Evolutionary conservation across 2,888 invertebrate species (phyloP).

Genomic region (Salpingus planirostris): DNA sequence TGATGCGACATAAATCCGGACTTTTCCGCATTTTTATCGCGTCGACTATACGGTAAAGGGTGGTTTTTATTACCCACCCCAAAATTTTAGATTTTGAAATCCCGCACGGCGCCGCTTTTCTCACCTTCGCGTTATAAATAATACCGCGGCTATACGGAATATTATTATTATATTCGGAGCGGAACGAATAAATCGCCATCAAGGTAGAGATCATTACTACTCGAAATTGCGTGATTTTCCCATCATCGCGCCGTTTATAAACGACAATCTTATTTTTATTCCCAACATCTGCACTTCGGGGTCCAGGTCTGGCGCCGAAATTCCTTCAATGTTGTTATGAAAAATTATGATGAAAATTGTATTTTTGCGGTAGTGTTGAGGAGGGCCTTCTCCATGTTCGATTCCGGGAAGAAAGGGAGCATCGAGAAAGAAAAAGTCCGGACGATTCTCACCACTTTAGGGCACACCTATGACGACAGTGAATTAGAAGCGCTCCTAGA

Average conservation of each 20-base stretch:
- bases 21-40: too few species aligned
- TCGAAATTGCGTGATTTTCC: slow-evolving; percentile 7
- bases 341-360: neutral
- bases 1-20: too few species aligned
- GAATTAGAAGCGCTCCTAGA: slow-evolving; percentile 70
- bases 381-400: slow-evolving; percentile 79
- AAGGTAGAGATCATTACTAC: too few species aligned
- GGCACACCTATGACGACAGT: slow-evolving; percentile 68
- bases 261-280: slow-evolving; percentile 3
- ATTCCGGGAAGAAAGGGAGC: slow-evolving; percentile 66
- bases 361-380: slow-evolving; percentile 52
- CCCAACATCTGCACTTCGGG: neutral
- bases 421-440: slow-evolving; percentile 74
- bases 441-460: slow-evolving; percentile 71
- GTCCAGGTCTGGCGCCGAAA: neutral
- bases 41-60: too few species aligned
- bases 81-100: too few species aligned
- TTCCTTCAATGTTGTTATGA: slow-evolving; percentile 1
- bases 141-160: too few species aligned
- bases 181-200: too few species aligned
- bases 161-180: too few species aligned
- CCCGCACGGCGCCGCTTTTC: too few species aligned
- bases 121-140: too few species aligned
- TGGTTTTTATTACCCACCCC: too few species aligned
- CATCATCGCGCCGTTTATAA: slow-evolving; percentile 4